Conservation (phyloP, 2,888 invertebrate genomes). For the Notocelia uddmanniana region DNA sequence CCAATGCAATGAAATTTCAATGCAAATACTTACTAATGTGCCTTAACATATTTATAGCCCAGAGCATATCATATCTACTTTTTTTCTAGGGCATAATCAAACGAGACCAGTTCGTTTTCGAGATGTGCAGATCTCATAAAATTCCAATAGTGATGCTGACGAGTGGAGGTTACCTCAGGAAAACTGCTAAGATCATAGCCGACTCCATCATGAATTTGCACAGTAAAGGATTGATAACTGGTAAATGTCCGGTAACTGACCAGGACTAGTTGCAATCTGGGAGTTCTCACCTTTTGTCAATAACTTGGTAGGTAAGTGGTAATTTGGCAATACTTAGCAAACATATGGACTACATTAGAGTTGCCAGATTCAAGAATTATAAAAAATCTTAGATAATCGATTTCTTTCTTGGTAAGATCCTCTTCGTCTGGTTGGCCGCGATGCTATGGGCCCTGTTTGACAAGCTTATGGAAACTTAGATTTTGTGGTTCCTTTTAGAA, state of each 20-base stretch:
- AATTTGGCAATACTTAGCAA: no score
- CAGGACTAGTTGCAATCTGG: neutral
- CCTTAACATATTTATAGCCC: no score
- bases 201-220: slow-evolving; percentile 93
- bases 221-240: slow-evolving; percentile 83
- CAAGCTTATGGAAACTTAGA: neutral
- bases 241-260: slow-evolving; percentile 40
- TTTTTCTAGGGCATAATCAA: slow-evolving; percentile 91
- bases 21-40: no score
- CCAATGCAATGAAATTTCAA: no score
- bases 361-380: neutral
- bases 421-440: neutral
- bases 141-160: slow-evolving; percentile 95
- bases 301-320: no score
- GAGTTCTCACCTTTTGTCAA: no score
- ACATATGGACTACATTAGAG: no score
- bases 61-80: neutral
- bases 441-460: no score
- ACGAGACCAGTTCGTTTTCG: slow-evolving; percentile 94
- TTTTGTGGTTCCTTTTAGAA: neutral
- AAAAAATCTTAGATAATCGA: neutral
- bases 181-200: slow-evolving; percentile 92
- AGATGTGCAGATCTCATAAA: slow-evolving; percentile 85
- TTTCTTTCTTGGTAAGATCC: neutral
- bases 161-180: slow-evolving; percentile 93